phyloP scores from a whole-genome alignment of 2,113 vertebrate genomes.

The Muntiacus muntjak region DNA sequence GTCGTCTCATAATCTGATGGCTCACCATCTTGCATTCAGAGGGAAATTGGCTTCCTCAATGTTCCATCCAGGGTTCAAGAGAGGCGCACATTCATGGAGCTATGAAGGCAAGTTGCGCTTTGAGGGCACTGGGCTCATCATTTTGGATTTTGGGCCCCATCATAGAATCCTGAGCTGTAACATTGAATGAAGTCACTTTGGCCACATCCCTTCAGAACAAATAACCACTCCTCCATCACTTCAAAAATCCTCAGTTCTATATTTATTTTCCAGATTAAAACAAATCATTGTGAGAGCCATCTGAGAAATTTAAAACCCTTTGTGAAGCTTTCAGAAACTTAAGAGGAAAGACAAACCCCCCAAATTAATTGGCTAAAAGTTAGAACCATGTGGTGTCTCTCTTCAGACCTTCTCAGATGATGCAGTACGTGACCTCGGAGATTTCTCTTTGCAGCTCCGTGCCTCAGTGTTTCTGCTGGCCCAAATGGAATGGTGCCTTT shows the following conservation, averaged over 20 bases:
- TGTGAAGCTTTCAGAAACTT: neutral
- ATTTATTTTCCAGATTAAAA: constrained; percentile 56
- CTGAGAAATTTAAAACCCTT: neutral
- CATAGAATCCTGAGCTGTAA: neutral
- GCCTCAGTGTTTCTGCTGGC: neutral
- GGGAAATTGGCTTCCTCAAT: neutral
- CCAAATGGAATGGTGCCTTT: neutral
- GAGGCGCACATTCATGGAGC: accelerated
- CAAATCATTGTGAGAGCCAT: constrained; percentile 14
- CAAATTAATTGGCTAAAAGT: neutral
- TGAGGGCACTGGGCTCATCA: neutral
- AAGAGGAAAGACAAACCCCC: neutral
- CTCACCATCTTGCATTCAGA: neutral
- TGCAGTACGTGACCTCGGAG: accelerated
- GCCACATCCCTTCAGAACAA: neutral
- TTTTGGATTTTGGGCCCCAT: neutral
- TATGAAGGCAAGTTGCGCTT: neutral
- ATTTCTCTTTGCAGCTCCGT: neutral
- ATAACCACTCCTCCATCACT: neutral
- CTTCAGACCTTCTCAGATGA: neutral
- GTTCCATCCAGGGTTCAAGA: neutral
- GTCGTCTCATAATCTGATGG: neutral
- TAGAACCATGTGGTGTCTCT: neutral
- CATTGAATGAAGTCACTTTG: neutral
- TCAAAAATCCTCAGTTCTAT: neutral